These are phyloP conservation scores for Porites evermanni DNA, from an alignment of 92 coral and sea anemone genomes.

Conservation along the genomic window DNA sequence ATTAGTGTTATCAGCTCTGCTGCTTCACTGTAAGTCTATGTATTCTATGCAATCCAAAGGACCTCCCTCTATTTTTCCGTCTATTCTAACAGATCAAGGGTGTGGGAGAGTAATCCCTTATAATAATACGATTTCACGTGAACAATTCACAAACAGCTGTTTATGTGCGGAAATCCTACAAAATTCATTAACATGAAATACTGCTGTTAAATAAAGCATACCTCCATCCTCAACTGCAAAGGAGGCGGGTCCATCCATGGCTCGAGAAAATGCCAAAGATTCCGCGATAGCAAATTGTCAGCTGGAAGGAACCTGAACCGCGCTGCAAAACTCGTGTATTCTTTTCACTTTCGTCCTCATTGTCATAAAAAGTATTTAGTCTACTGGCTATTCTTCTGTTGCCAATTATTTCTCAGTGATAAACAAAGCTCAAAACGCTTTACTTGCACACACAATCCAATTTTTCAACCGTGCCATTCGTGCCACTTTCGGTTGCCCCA, in stretches of 20 bases:
- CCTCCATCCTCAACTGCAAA: slow-evolving; percentile 47
- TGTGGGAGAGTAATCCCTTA: too few species aligned
- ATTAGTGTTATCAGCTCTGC: too few species aligned
- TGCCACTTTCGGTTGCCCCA: background rate
- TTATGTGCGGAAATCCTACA: too few species aligned
- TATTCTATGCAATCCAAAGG: too few species aligned
- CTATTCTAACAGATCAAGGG: too few species aligned
- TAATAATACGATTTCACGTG: too few species aligned
- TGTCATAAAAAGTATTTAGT: background rate
- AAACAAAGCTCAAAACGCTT: background rate
- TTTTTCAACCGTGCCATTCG: too few species aligned
- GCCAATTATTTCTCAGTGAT: background rate
- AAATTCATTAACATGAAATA: background rate
- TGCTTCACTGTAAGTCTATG: too few species aligned
- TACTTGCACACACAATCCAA: too few species aligned
- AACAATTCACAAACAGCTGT: too few species aligned
- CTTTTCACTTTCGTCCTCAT: slow-evolving; percentile 12
- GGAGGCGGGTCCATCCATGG: slow-evolving; percentile 47
- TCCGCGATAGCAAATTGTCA: slow-evolving; percentile 20
- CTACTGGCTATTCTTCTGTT: background rate
- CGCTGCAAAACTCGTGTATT: slow-evolving; percentile 1
- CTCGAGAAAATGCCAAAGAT: slow-evolving; percentile 28
- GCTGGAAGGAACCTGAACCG: background rate
- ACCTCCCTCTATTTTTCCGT: too few species aligned
- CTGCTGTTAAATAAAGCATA: background rate